These are phyloP conservation scores for Nysson spinosus DNA, from an alignment of 2,888 invertebrate species.

Conservation along the genomic window DNA sequence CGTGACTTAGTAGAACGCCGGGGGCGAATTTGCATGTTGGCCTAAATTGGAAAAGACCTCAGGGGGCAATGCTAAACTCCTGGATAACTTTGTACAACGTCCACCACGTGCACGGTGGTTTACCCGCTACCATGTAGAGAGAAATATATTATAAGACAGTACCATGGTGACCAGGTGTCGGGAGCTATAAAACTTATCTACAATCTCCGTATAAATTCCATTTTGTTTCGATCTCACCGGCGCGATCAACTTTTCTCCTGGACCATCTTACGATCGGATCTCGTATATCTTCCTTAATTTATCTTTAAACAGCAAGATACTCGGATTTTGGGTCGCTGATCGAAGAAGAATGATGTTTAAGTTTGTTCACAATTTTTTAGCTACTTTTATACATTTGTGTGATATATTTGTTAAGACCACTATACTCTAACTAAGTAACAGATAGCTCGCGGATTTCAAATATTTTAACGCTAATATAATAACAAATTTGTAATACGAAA, in stretches of 20 bases:
- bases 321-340: no score
- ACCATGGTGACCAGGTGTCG: constrained; percentile 3
- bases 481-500: no score
- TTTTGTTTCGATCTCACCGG: constrained; percentile 14
- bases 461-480: no score
- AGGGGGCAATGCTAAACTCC: constrained; percentile 11
- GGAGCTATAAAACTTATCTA: constrained; percentile 26
- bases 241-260: constrained; percentile 2
- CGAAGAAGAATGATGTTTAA: no score
- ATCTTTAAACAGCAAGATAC: no score
- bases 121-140: constrained; percentile 8
- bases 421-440: no score
- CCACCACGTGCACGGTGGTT: constrained; percentile 25
- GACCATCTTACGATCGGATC: no score
- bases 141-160: constrained; percentile 12
- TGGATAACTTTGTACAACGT: constrained; percentile 7
- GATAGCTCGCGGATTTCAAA: no score
- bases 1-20: constrained; percentile 27
- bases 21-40: constrained; percentile 36
- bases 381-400: no score
- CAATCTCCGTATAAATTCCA: constrained; percentile 19
- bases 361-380: no score
- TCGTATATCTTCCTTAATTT: no score
- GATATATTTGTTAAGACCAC: no score
- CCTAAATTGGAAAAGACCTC: constrained; percentile 33